Conservation (phyloP, 2,888 invertebrate genomes). For the Ophion ellenae region DNA sequence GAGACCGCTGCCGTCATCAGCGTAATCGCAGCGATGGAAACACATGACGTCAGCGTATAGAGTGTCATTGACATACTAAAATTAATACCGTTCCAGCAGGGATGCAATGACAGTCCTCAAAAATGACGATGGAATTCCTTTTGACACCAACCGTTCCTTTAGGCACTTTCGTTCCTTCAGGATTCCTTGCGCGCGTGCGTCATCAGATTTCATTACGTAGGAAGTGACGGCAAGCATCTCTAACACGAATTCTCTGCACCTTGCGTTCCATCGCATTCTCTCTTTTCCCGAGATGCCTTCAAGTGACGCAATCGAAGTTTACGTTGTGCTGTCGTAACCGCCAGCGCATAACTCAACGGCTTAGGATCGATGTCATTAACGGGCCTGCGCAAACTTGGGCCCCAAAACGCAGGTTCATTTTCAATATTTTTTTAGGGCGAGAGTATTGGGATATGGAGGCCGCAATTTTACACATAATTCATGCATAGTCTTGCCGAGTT, state of each 20-base stretch:
- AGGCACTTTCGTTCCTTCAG: neutral
- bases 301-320: neutral
- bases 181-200: neutral
- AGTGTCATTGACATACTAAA: slow-evolving; percentile 37
- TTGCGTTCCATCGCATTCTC: neutral
- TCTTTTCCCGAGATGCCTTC: neutral
- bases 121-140: neutral
- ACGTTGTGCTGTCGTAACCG: neutral
- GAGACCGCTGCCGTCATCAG: slow-evolving; percentile 1
- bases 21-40: slow-evolving; percentile 28
- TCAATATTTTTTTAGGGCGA: neutral
- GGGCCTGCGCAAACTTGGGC: neutral
- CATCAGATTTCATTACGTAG: neutral
- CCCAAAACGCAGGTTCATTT: neutral
- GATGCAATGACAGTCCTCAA: neutral
- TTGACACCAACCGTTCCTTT: no score
- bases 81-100: slow-evolving; percentile 31
- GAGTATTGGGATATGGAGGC: neutral
- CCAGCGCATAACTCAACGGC: neutral
- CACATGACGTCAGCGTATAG: slow-evolving; percentile 19
- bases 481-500: neutral
- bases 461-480: neutral
- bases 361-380: neutral
- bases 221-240: neutral
- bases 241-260: neutral